phyloP scores from a whole-genome alignment of 2,797 vertebrate genomes.

The Neosilurus mollespiculum region DNA sequence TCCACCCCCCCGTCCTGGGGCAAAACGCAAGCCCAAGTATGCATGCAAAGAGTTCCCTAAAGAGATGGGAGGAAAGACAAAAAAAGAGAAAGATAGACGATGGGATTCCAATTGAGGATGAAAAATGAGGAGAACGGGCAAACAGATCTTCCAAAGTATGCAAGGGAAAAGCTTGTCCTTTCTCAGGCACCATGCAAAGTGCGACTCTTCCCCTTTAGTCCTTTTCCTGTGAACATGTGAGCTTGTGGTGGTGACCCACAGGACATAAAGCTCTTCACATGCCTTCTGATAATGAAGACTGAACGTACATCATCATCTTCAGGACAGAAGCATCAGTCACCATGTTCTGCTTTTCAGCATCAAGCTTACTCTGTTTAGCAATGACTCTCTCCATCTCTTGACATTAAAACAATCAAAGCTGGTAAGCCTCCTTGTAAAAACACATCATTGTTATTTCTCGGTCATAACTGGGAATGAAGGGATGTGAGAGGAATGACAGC shows the following conservation, averaged over 20 bases:
- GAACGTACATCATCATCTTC: neutral
- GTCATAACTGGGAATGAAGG: neutral
- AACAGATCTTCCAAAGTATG: conserved; percentile 48
- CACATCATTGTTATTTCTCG: neutral
- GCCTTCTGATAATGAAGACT: conserved; percentile 55
- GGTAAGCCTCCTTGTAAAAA: neutral
- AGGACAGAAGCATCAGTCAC: neutral
- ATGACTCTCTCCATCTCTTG: neutral
- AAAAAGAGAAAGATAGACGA: conserved; percentile 23
- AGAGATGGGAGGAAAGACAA: conserved; percentile 33
- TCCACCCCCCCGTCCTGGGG: conserved; percentile 22
- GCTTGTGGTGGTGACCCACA: conserved; percentile 34
- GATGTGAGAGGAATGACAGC: conserved; percentile 28
- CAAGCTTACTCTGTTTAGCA: neutral
- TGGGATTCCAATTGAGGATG: conserved; percentile 50
- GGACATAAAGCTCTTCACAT: conserved; percentile 52
- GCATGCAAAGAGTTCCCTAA: conserved; percentile 52
- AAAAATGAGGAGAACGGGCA: conserved; percentile 44
- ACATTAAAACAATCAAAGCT: conserved; percentile 1
- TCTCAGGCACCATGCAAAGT: conserved; percentile 29
- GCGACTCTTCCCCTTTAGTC: conserved; percentile 16
- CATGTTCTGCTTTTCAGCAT: conserved; percentile 19
- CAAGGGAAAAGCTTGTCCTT: conserved; percentile 36
- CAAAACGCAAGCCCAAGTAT: conserved; percentile 54
- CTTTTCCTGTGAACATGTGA: conserved; percentile 50